A percentile compares a stretch with the other conserved stretches of the same genome.
phyloP scores from a whole-genome alignment of 2,797 vertebrate genomes.

The Schizopygopsis malacanthus region DNA sequence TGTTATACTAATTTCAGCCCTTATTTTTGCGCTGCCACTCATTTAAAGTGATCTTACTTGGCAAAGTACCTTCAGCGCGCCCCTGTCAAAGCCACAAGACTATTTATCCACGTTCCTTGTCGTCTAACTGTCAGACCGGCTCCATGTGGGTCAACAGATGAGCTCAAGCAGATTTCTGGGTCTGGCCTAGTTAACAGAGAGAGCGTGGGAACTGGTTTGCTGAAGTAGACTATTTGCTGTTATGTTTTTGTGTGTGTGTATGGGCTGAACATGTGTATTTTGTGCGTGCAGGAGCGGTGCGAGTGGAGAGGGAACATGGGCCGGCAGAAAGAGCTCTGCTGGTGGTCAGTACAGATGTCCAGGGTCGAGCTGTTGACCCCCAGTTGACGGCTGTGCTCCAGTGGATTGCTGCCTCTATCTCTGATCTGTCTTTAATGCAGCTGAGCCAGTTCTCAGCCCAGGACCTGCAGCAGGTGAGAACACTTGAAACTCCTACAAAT shows the following conservation, averaged over 20 bases:
- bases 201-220: conserved; percentile 64
- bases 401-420: conserved; percentile 92
- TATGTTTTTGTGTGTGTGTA: conserved; percentile 21
- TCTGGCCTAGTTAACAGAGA: conserved; percentile 49
- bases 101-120: conserved; percentile 69
- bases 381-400: conserved; percentile 90
- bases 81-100: conserved; percentile 68
- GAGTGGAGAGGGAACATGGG: conserved; percentile 72
- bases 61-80: conserved; percentile 70
- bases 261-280: conserved; percentile 19
- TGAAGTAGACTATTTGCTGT: conserved; percentile 48
- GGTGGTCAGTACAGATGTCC: conserved; percentile 83
- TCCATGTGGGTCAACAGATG: conserved; percentile 55
- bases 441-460: conserved; percentile 76
- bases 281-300: conserved; percentile 75
- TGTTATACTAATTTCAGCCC: conserved; percentile 26
- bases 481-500: background rate
- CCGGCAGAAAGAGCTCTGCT: conserved; percentile 73
- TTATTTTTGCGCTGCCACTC: conserved; percentile 40
- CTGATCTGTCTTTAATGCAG: conserved; percentile 83
- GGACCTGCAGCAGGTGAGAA: conserved; percentile 86
- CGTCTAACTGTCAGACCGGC: conserved; percentile 58
- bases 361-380: conserved; percentile 78
- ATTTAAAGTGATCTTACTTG: conserved; percentile 60
- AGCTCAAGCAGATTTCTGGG: conserved; percentile 53